Percentiles rank a stretch among this genome's conserved stretches.
Conservation (phyloP, 2,888 invertebrate species). For the Pedicia rivosa region DNA sequence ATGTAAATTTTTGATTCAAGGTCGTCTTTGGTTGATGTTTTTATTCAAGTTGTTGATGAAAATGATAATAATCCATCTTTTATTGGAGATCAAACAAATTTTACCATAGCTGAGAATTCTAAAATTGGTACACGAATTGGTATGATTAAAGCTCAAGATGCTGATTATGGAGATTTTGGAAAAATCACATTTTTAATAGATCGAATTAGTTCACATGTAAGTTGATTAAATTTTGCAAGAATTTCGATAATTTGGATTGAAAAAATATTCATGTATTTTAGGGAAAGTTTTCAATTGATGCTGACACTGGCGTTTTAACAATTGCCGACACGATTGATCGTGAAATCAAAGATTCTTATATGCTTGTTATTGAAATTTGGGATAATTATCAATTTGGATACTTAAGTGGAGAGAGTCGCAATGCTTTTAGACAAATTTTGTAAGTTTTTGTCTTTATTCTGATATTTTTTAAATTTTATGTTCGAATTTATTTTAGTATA, state of each 20-base stretch:
- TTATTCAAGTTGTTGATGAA: slow-evolving; percentile 63
- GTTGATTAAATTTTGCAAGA: slow-evolving; percentile 1
- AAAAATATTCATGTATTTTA: slow-evolving; percentile 18
- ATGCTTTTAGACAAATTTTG: slow-evolving; percentile 83
- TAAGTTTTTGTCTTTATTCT: no score
- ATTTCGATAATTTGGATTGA: background rate
- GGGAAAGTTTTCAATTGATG: slow-evolving; percentile 73
- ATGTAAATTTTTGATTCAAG: slow-evolving; percentile 16
- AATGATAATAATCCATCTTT: slow-evolving; percentile 88
- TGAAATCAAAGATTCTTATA: slow-evolving; percentile 56
- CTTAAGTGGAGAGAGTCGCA: slow-evolving; percentile 72
- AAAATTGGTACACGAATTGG: slow-evolving; percentile 58
- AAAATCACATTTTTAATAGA: slow-evolving; percentile 78
- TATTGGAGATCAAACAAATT: slow-evolving; percentile 44
- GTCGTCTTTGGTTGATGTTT: slow-evolving; percentile 45
- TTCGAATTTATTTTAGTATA: slow-evolving; percentile 37
- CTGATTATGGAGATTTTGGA: slow-evolving; percentile 75
- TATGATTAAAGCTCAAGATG: slow-evolving; percentile 57
- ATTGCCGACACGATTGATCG: slow-evolving; percentile 66
- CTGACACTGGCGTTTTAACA: slow-evolving; percentile 65
- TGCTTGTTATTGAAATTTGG: slow-evolving; percentile 79
- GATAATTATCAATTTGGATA: slow-evolving; percentile 88
- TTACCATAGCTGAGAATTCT: slow-evolving; percentile 55
- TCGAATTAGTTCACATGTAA: slow-evolving; percentile 65
- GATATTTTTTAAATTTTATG: no score